A percentile compares a stretch with the other conserved stretches of the same genome.
Evolutionary conservation across 2,113 vertebrate genomes (phyloP).

Genomic region (Paradoxurus hermaphroditus): DNA sequence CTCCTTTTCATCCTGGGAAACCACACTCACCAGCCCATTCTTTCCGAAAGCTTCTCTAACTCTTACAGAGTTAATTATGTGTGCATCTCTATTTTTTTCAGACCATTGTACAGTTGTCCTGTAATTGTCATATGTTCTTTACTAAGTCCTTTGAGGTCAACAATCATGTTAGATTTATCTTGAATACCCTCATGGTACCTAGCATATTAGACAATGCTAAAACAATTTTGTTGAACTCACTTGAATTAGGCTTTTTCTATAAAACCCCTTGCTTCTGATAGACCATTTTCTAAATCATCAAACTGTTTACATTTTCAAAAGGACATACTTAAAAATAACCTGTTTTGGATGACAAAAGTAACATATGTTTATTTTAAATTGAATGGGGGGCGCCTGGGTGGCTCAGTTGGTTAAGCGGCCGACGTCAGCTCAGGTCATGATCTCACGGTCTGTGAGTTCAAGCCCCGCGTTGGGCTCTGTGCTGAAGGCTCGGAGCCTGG

Average conservation of each 20-base stretch:
- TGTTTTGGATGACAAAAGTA: not conserved
- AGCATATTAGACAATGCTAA: not conserved
- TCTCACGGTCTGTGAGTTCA: no score
- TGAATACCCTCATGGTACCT: not conserved
- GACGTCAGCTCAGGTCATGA: no score
- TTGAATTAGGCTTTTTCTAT: not conserved
- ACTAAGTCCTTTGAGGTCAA: not conserved
- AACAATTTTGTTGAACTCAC: not conserved
- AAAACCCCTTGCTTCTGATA: not conserved
- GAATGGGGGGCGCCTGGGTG: no score
- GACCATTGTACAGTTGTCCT: not conserved
- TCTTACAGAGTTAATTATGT: not conserved
- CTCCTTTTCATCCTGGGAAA: not conserved
- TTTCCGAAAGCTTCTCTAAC: not conserved
- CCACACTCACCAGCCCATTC: not conserved
- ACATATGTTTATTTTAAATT: not conserved
- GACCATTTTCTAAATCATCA: not conserved
- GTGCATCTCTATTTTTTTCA: not conserved
- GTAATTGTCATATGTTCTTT: not conserved
- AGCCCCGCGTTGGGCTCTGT: no score
- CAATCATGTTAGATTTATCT: not conserved
- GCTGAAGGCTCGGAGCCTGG: no score
- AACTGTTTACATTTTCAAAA: not conserved
- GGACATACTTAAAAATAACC: not conserved
- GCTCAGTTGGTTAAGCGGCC: no score